Evolutionary conservation across 2,888 invertebrate genomes (phyloP), one percentile per base, ranked within the genome.

Genomic region (Philonicus albiceps): DNA sequence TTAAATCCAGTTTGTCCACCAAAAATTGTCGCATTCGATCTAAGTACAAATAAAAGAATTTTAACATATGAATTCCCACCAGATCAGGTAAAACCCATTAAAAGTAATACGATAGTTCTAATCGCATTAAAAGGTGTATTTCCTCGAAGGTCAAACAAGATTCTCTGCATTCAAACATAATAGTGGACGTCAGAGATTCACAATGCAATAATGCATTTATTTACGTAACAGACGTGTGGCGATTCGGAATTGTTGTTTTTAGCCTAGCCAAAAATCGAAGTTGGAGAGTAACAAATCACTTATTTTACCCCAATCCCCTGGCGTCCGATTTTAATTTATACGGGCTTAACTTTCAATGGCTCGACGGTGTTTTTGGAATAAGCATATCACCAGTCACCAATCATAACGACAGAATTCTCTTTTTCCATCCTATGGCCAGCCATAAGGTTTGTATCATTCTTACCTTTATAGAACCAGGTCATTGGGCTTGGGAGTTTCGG

Each of bases 391-490:
- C 95, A 2, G 81, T 90, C 1, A 6, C 90, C 90, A 37, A 88
- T 40, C 80, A 90, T 92, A 88, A 90, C 92, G 95, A 96, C 80
- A 93, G 96, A 81, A 93, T 94, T 3, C 90, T 97, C 31, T 97
- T 95, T 90, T 97, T 96, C 90, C 96, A 97, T 91, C 95, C 97
- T 0, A 94, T 97, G 95, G 96, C 97, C 0, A 96, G 96, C 90
- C 95, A 95, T 89, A 93, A 95, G 89, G 92, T 92, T 55, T 55
- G 5, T 11, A 78, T 30, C 27, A 27, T 11, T 64, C 19, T 64
- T 64, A 22, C 6, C n/a, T 22, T 27, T 22, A 64, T 22, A 49
- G n/a, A 49, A 19, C 7, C 5, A 0, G n/a, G 7, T n/a, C 3
- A n/a, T 0, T 37, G 37, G 37, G 6, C 11, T 11, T 11, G 11